A percentile compares a stretch with the other conserved stretches of the same genome.
These are phyloP conservation scores for Syngnathus scovelli DNA, from an alignment of 2,113 vertebrate genomes.

Conservation along the genomic window DNA sequence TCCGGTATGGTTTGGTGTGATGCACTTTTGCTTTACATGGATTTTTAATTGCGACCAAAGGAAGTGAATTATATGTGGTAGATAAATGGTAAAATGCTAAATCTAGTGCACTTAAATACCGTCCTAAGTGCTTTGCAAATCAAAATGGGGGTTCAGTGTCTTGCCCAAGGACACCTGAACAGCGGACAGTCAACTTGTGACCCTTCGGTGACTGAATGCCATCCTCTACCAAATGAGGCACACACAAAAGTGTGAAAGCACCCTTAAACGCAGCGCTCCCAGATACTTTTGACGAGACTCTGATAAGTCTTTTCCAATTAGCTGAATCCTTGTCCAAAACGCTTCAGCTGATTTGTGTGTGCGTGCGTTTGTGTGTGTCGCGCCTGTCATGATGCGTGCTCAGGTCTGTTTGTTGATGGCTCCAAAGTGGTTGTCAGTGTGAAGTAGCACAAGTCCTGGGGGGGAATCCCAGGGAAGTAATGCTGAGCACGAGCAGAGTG, in stretches of 20 bases:
- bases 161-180: too few species aligned
- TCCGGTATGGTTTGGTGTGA: background rate
- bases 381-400: conserved; percentile 55
- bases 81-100: background rate
- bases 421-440: conserved; percentile 66
- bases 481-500: conserved; percentile 50
- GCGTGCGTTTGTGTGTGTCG: conserved; percentile 10
- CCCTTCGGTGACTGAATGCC: too few species aligned
- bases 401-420: conserved; percentile 58
- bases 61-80: background rate
- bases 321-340: background rate
- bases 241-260: background rate
- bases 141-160: too few species aligned
- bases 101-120: too few species aligned
- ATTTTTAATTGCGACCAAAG: background rate
- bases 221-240: too few species aligned
- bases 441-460: conserved; percentile 63
- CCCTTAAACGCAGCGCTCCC: background rate
- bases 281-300: background rate
- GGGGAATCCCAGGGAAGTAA: conserved; percentile 48
- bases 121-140: too few species aligned
- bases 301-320: conserved; percentile 6
- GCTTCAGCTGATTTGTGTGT: background rate
- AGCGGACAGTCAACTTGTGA: too few species aligned
- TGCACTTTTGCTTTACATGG: background rate